Percentiles rank a stretch among this genome's conserved stretches.
Conservation (phyloP, 2,797 vertebrate genomes). For the Amblyopsis hoosieri region DNA sequence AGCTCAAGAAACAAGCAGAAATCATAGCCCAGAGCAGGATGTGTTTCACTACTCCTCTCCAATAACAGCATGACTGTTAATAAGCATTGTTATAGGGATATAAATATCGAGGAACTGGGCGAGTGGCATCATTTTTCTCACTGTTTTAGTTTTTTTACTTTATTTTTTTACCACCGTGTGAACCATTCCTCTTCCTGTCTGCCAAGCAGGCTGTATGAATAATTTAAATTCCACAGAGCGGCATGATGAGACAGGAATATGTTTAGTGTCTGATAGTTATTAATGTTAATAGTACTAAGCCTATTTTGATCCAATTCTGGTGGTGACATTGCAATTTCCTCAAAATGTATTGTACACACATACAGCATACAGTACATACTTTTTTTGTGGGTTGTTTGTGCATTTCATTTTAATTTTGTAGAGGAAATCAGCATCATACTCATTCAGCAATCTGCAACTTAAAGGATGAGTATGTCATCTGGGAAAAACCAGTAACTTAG, state of each 20-base stretch:
- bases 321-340: constrained; percentile 57
- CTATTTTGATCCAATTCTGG: constrained; percentile 54
- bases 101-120: constrained; percentile 26
- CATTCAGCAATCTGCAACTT: constrained; percentile 48
- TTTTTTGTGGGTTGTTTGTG: constrained; percentile 1
- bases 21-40: too few relatives aligned
- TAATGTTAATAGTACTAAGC: constrained; percentile 59
- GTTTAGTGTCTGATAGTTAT: constrained; percentile 57
- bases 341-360: constrained; percentile 50
- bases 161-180: neutral
- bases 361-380: constrained; percentile 32
- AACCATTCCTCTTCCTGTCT: constrained; percentile 30
- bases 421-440: constrained; percentile 30
- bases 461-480: too few relatives aligned
- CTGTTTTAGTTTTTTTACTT: constrained; percentile 7
- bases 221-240: constrained; percentile 56
- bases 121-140: neutral
- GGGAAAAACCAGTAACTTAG: too few relatives aligned
- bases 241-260: constrained; percentile 48
- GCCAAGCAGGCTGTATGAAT: constrained; percentile 58
- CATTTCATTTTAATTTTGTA: constrained; percentile 9
- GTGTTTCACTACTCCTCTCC: too few relatives aligned
- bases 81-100: constrained; percentile 10
- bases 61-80: neutral
- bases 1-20: too few relatives aligned